phyloP scores from a whole-genome alignment of 2,888 invertebrate genomes.

The Blastobasis lacticolella region DNA sequence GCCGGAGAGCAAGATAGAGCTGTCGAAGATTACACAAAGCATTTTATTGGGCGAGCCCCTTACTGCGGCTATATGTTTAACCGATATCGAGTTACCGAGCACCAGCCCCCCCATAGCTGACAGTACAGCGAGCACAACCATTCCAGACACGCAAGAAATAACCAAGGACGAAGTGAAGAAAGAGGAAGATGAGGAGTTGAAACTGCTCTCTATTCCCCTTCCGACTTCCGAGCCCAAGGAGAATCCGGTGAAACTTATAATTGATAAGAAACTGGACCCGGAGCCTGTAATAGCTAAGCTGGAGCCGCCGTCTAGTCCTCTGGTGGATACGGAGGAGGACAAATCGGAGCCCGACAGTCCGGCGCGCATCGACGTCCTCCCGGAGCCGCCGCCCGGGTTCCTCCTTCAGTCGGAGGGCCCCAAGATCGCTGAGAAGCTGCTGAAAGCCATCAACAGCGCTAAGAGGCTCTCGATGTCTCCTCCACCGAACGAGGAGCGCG shows the following conservation, averaged over 20 bases:
- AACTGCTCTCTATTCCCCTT: conserved; percentile 30
- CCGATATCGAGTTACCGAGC: background rate
- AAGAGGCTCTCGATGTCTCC: conserved; percentile 68
- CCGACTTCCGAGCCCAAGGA: conserved; percentile 29
- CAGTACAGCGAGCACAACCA: conserved; percentile 2
- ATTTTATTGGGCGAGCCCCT: background rate
- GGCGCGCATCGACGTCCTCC: conserved; percentile 62
- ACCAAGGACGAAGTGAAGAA: conserved; percentile 17
- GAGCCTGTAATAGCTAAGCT: conserved; percentile 35
- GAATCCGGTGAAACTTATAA: conserved; percentile 23
- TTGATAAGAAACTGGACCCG: conserved; percentile 36
- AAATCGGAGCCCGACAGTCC: conserved; percentile 69
- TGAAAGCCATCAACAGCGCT: conserved; percentile 75
- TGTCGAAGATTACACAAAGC: background rate
- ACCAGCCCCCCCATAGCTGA: too few relatives aligned
- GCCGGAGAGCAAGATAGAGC: conserved; percentile 19
- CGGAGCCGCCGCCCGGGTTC: conserved; percentile 64
- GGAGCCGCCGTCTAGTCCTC: conserved; percentile 55
- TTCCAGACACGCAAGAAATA: conserved; percentile 6
- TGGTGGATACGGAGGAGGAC: conserved; percentile 62
- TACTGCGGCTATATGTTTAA: conserved; percentile 9
- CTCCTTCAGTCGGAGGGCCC: conserved; percentile 66
- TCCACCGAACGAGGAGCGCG: conserved; percentile 45
- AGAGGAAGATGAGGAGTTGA: conserved; percentile 14
- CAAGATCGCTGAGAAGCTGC: conserved; percentile 77